These are phyloP conservation scores for Plebejus melissa DNA, from an alignment of 2,888 invertebrate genomes.

Conservation along the genomic window DNA sequence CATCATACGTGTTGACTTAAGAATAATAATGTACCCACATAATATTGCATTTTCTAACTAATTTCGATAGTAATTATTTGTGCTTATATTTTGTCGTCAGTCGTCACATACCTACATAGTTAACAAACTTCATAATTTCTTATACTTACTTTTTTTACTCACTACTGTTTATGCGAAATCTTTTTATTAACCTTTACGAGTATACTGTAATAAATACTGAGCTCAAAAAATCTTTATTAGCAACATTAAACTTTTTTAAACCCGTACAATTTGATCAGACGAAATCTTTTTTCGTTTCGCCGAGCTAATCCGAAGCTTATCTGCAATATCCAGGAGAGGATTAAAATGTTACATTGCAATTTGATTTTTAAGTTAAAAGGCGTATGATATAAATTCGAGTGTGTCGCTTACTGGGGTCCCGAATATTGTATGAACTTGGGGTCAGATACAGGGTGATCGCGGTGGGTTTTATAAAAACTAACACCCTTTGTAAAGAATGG, in stretches of 20 bases:
- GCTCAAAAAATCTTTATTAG: background rate
- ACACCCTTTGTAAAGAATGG: background rate
- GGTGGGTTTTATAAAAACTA: background rate
- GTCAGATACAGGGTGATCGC: constrained; percentile 4
- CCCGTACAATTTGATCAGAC: constrained; percentile 50
- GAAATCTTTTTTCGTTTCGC: constrained; percentile 57
- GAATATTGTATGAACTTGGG: constrained; percentile 27
- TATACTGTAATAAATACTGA: background rate
- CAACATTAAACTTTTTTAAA: constrained; percentile 28
- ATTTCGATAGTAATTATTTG: no score
- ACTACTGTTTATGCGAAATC: background rate
- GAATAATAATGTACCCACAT: no score
- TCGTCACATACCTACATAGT: no score
- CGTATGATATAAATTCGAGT: constrained; percentile 22
- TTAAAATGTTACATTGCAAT: constrained; percentile 34
- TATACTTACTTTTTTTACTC: background rate
- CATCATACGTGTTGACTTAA: no score
- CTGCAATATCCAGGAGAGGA: constrained; percentile 62
- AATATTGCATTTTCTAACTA: no score
- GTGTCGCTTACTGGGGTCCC: constrained; percentile 15
- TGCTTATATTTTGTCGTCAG: no score
- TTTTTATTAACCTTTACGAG: background rate
- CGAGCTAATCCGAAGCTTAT: constrained; percentile 72
- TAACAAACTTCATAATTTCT: background rate
- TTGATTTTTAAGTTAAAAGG: constrained; percentile 19